These are phyloP conservation scores for Tichodroma muraria DNA, from an alignment of 2,113 vertebrate species.

Conservation along the genomic window DNA sequence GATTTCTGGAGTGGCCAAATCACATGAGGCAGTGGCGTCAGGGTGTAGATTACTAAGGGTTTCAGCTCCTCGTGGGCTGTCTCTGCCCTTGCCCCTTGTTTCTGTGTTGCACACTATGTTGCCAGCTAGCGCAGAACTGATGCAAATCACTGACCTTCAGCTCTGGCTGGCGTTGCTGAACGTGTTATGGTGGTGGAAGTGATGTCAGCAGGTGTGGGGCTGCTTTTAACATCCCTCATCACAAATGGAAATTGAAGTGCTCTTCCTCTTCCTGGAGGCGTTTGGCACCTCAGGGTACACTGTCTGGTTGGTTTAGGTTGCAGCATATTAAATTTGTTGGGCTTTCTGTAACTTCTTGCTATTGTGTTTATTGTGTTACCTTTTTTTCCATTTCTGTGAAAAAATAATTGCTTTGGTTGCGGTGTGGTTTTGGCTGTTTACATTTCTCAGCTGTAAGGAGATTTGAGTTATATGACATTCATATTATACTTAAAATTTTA, in stretches of 20 bases:
- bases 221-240: neutral
- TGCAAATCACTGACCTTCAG: neutral
- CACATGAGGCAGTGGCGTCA: too few species aligned
- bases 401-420: neutral
- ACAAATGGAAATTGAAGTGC: neutral
- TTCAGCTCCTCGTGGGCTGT: neutral
- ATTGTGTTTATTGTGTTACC: neutral
- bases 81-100: neutral
- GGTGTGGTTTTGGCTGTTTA: neutral
- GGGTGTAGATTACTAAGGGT: neutral
- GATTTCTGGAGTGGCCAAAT: neutral
- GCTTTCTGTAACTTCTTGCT: neutral
- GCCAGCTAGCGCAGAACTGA: neutral
- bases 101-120: neutral
- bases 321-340: neutral
- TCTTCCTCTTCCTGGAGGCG: neutral
- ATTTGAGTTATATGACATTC: neutral
- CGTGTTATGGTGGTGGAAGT: neutral
- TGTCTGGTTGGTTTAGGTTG: neutral
- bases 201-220: neutral
- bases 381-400: neutral
- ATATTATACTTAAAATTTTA: neutral
- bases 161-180: neutral
- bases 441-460: neutral
- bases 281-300: neutral